Percentiles rank a stretch among this genome's conserved stretches.
Evolutionary conservation across 1,140 invertebrate genomes (phyloP).

Genomic region (Diuraphis noxia): DNA sequence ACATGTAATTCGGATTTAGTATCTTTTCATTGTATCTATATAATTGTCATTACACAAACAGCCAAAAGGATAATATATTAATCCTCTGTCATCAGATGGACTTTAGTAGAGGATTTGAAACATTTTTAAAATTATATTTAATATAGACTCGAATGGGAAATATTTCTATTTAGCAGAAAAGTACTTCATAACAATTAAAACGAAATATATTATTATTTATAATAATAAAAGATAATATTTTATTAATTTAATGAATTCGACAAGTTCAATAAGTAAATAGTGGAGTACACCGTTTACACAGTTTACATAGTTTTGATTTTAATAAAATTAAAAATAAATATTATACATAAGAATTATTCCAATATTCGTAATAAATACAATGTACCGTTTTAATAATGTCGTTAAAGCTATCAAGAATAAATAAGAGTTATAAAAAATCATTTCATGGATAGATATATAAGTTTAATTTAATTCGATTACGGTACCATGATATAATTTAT

Average conservation of each 20-base stretch:
- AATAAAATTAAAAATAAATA: not conserved
- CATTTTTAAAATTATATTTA: conserved; percentile 12
- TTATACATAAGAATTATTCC: too few relatives aligned
- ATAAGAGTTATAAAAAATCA: not conserved
- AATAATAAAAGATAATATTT: not conserved
- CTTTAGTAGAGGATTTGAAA: conserved; percentile 10
- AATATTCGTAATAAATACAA: not conserved
- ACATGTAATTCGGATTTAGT: conserved; percentile 23
- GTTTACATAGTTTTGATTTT: not conserved
- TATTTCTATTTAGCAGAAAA: not conserved
- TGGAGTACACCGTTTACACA: not conserved
- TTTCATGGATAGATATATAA: not conserved
- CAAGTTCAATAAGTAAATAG: not conserved
- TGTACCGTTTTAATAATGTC: not conserved
- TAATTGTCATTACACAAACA: conserved; percentile 5
- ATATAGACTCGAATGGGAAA: not conserved
- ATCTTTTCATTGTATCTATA: not conserved
- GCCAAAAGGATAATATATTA: not conserved
- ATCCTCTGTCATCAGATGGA: conserved; percentile 1
- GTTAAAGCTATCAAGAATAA: not conserved
- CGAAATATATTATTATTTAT: not conserved
- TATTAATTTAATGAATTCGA: not conserved
- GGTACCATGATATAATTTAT: not conserved
- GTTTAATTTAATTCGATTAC: not conserved
- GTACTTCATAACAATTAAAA: not conserved